Evolutionary conservation across 1,140 invertebrate species (phyloP).

Genomic region (Drosophila seguyi): DNA sequence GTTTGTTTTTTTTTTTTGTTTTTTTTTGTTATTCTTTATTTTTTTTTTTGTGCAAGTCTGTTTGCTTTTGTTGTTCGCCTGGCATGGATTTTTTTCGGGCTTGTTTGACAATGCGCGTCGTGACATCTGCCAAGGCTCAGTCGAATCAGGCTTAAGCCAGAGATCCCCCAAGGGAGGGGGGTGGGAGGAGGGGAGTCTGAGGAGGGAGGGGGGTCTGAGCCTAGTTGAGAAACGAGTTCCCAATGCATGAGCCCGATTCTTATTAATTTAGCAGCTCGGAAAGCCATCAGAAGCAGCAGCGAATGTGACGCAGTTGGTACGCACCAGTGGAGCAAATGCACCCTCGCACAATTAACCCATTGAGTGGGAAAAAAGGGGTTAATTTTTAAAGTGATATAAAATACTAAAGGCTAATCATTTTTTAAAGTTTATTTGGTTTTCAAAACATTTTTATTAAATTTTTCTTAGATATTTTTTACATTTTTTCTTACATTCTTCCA

Average conservation of each 20-base stretch:
- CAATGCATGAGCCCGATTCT: constrained; percentile 39
- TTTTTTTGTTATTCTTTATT: background rate
- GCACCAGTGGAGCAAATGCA: constrained; percentile 17
- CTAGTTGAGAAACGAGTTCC: constrained; percentile 54
- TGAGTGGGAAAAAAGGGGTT: background rate
- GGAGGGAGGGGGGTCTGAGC: background rate
- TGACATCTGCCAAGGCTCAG: constrained; percentile 75
- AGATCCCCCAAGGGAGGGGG: background rate
- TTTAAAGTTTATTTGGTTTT: background rate
- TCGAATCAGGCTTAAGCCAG: constrained; percentile 52
- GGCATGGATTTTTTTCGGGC: constrained; percentile 48
- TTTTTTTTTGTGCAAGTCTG: background rate
- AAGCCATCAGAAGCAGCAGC: constrained; percentile 5
- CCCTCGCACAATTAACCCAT: constrained; percentile 12
- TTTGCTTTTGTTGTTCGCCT: constrained; percentile 45
- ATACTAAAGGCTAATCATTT: too few relatives aligned
- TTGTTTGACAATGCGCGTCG: constrained; percentile 84
- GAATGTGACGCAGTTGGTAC: constrained; percentile 39
- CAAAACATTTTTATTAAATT: too few relatives aligned
- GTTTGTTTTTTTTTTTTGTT: background rate
- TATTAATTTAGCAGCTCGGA: constrained; percentile 49
- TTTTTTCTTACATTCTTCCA: too few relatives aligned
- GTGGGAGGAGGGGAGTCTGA: background rate
- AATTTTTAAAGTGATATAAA: too few relatives aligned
- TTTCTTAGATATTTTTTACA: too few relatives aligned